These are phyloP conservation scores for Cheilosia vernalis DNA, from an alignment of 2,888 invertebrate genomes.

Conservation along the genomic window DNA sequence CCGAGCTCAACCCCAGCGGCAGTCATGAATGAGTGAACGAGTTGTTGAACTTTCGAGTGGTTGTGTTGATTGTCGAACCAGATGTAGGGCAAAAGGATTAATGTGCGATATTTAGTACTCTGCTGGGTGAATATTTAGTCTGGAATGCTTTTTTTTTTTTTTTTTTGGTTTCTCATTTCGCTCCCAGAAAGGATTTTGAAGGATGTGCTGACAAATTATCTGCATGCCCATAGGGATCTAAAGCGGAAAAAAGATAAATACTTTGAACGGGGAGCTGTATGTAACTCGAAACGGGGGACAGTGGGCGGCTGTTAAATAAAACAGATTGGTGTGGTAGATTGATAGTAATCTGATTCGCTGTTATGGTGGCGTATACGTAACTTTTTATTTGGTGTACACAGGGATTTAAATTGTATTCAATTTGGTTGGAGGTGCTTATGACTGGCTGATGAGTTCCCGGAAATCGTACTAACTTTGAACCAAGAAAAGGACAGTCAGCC, in stretches of 20 bases:
- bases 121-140: constrained; percentile 12
- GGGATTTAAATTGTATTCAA: not conserved
- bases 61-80: constrained; percentile 65
- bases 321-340: not conserved
- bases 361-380: constrained; percentile 19
- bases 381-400: not conserved
- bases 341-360: not conserved
- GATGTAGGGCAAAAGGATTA: constrained; percentile 71
- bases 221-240: constrained; percentile 3
- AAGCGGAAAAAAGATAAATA: not conserved
- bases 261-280: constrained; percentile 2
- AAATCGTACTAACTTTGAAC: no score
- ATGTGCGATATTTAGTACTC: constrained; percentile 63
- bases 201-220: constrained; percentile 23
- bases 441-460: no score
- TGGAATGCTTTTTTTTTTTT: not conserved
- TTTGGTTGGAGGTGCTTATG: no score
- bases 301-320: not conserved
- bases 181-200: constrained; percentile 5
- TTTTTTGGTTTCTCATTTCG: not conserved
- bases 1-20: constrained; percentile 2
- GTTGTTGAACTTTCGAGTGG: constrained; percentile 66
- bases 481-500: no score
- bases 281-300: not conserved
- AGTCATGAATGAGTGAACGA: constrained; percentile 35